Percentiles rank a stretch among this genome's conserved stretches.
phyloP scores from a whole-genome alignment of 2,113 vertebrate genomes.

The Zootoca vivipara region DNA sequence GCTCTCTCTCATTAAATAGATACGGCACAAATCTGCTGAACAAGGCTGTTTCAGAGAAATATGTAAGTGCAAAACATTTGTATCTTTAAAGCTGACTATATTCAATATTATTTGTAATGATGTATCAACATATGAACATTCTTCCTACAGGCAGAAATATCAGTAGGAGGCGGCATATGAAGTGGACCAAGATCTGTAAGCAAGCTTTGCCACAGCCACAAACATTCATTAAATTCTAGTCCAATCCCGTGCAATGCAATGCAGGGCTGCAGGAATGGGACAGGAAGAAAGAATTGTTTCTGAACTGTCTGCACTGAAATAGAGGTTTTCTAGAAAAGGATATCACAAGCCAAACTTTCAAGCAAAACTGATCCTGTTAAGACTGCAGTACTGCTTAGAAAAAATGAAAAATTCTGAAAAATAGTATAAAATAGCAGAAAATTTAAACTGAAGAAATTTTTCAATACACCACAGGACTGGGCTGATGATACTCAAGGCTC shows the following conservation, averaged over 20 bases:
- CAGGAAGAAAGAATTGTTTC: not conserved
- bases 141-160: not conserved
- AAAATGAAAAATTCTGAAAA: not conserved
- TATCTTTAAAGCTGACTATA: not conserved
- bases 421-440: not conserved
- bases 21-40: not conserved
- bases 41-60: not conserved
- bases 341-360: not conserved
- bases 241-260: no score
- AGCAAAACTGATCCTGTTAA: not conserved
- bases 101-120: not conserved
- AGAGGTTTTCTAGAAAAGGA: not conserved
- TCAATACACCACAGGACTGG: not conserved
- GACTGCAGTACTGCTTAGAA: not conserved
- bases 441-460: not conserved
- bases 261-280: not conserved
- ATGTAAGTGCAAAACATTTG: not conserved
- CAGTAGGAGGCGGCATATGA: not conserved
- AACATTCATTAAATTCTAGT: not conserved
- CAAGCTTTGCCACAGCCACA: not conserved
- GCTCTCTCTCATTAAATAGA: not conserved
- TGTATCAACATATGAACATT: not conserved
- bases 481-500: no score
- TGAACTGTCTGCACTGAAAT: not conserved
- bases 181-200: not conserved